A percentile compares a stretch with the other conserved stretches of the same genome.
Conservation (phyloP, 2,113 vertebrate genomes). For the Diadophis punctatus region DNA sequence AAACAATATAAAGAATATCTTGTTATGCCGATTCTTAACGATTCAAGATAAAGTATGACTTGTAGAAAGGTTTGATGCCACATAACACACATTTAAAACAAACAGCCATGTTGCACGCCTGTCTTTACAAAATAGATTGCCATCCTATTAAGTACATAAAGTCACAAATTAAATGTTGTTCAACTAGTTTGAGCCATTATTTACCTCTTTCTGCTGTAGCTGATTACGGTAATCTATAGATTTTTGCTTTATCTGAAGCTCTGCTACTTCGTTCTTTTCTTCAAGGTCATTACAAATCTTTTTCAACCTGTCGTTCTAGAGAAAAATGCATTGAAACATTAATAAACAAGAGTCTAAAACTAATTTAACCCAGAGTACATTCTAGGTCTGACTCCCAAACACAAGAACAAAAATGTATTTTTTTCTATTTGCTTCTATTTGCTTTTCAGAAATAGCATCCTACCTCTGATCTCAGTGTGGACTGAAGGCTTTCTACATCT, state of each 20-base stretch:
- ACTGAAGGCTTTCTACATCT: conserved; percentile 79
- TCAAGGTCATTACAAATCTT: conserved; percentile 85
- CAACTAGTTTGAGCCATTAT: neutral
- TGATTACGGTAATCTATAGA: conserved; percentile 83
- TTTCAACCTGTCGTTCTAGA: conserved; percentile 86
- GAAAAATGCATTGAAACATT: conserved; percentile 25
- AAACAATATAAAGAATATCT: neutral
- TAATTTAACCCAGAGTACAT: neutral
- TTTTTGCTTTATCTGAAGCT: conserved; percentile 90
- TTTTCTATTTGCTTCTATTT: neutral
- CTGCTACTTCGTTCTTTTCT: conserved; percentile 90
- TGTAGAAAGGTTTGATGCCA: neutral
- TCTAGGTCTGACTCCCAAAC: neutral
- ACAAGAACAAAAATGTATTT: neutral
- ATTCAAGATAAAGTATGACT: neutral
- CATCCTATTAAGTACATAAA: neutral
- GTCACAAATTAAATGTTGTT: neutral
- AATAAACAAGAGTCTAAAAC: neutral
- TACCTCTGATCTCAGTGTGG: conserved; percentile 87
- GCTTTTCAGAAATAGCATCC: conserved; percentile 41
- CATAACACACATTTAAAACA: neutral
- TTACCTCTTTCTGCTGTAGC: conserved; percentile 93
- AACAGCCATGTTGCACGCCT: neutral
- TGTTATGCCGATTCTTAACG: neutral
- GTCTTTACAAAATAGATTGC: neutral